Evolutionary conservation across 2,888 invertebrate species (phyloP).

Genomic region (Zelleria hepariella): DNA sequence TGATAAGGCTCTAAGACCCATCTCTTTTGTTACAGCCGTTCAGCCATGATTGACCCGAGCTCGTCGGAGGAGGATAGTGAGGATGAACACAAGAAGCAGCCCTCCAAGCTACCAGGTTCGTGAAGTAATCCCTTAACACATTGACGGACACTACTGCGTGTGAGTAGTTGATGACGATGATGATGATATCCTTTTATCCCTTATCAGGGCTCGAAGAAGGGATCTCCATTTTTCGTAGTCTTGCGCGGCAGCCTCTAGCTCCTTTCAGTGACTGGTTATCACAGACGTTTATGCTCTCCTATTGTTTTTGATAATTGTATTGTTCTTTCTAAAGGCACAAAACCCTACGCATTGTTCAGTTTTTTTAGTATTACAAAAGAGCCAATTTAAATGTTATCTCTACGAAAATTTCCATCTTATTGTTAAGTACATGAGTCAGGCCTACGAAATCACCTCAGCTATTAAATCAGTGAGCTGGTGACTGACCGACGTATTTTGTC

Average conservation of each 20-base stretch:
- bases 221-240: no score
- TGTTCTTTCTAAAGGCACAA: background rate
- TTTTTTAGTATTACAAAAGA: background rate
- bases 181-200: no score
- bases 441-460: no score
- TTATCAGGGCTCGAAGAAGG: no score
- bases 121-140: background rate
- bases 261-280: background rate
- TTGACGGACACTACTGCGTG: background rate
- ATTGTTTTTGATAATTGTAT: background rate
- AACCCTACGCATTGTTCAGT: background rate
- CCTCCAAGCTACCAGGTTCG: conserved; percentile 51
- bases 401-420: no score
- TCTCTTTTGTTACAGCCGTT: conserved; percentile 27
- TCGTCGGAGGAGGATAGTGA: conserved; percentile 97
- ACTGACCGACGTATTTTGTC: no score
- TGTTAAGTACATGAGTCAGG: no score
- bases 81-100: conserved; percentile 82
- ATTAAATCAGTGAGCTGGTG: no score
- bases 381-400: no score
- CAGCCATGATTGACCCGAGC: conserved; percentile 92
- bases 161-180: background rate
- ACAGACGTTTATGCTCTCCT: background rate
- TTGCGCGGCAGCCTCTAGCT: no score
- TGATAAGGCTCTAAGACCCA: background rate